A percentile compares a stretch with the other conserved stretches of the same genome.
phyloP scores from a whole-genome alignment of 2,113 vertebrate genomes.

The Solenodon paradoxus region DNA sequence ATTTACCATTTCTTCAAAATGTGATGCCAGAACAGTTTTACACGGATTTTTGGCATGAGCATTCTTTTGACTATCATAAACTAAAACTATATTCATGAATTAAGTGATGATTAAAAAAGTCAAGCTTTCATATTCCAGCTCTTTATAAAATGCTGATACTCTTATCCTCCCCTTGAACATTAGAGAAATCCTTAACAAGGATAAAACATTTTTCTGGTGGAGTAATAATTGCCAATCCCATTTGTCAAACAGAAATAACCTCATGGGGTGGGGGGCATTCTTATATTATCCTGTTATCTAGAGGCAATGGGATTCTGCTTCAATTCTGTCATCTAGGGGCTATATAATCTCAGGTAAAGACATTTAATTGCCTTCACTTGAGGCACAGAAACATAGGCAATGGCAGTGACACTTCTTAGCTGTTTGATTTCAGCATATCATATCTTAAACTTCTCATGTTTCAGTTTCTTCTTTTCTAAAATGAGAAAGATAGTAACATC shows the following conservation, averaged over 20 bases:
- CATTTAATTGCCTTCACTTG: conserved; percentile 35
- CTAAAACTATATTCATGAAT: not conserved
- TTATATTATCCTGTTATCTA: not conserved
- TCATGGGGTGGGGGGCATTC: not conserved
- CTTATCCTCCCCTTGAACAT: not conserved
- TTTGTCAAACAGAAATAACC: not conserved
- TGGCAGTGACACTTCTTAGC: not conserved
- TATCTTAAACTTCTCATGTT: not conserved
- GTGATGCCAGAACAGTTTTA: conserved; percentile 9
- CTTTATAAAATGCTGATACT: not conserved
- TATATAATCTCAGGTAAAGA: not conserved
- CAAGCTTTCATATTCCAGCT: not conserved
- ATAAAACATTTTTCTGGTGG: not conserved
- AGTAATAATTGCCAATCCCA: not conserved
- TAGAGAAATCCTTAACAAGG: not conserved
- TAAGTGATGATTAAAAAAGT: not conserved
- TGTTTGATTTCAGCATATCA: not conserved
- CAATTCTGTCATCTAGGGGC: not conserved
- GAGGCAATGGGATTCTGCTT: not conserved
- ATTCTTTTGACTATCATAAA: not conserved
- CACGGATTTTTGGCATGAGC: not conserved
- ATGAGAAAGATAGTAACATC: not conserved
- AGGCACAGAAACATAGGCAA: not conserved
- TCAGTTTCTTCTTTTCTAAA: conserved; percentile 39
- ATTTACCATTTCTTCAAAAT: not conserved